Evolutionary conservation across 2,888 invertebrate species (phyloP).

Genomic region (Ephialtes manifestator): DNA sequence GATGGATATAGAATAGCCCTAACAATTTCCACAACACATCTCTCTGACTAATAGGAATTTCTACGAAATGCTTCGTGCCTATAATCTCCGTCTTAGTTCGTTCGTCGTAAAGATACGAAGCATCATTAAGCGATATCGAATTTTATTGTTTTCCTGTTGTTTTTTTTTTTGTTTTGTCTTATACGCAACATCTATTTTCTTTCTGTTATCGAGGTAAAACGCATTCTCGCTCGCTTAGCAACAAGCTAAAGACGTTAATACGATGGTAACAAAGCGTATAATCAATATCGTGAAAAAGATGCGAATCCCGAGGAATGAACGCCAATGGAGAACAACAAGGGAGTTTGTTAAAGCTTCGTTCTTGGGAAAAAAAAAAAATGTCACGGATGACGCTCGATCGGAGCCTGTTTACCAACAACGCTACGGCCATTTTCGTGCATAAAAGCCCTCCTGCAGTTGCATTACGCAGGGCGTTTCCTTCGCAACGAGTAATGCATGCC

Average conservation of each 20-base stretch:
- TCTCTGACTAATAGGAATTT: neutral
- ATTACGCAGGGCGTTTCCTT: conserved; percentile 65
- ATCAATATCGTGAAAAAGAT: conserved; percentile 38
- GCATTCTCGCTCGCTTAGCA: conserved; percentile 49
- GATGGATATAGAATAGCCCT: neutral
- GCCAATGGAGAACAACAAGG: neutral
- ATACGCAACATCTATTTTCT: neutral
- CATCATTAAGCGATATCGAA: neutral
- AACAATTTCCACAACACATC: neutral
- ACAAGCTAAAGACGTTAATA: conserved; percentile 50
- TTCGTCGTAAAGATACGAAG: neutral
- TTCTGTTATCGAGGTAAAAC: neutral
- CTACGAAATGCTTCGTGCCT: neutral
- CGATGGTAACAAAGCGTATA: conserved; percentile 50
- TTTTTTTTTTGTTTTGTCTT: no score
- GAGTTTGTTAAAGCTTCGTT: neutral
- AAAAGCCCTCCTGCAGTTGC: conserved; percentile 15
- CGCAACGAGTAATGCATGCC: neutral
- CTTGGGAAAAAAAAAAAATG: neutral
- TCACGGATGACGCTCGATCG: neutral
- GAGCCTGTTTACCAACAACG: conserved; percentile 53
- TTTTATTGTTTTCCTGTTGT: neutral
- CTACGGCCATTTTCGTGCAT: conserved; percentile 28
- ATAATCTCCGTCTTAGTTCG: neutral
- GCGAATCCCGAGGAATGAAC: conserved; percentile 25